Base-by-base conservation (phyloP, 2,888 invertebrate genomes). In the Ectemnius cavifrons region DNA sequence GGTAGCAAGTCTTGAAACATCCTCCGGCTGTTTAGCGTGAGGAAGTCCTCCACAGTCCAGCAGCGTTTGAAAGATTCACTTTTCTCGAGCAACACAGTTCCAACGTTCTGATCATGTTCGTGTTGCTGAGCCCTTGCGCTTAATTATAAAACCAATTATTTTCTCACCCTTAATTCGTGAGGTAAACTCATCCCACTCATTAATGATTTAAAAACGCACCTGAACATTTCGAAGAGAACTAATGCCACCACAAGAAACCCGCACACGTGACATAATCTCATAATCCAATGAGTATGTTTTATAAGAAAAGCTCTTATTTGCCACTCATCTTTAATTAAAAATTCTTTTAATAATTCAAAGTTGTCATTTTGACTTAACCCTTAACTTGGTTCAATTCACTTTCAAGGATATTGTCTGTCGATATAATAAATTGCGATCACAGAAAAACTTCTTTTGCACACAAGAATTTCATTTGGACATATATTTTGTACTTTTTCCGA, bases 1-100 rank as follows among this genome's bases (percentile, higher is more conserved):
- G 90, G 90, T 52, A 90, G 75, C 62, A 90, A 82, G 59, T 90
- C 86, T 73, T 90, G 89, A 77, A 90, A 90, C 78, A 86, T 84
- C 67, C 82, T 78, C 62, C 90, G 83, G 71, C 88, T 89, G 59
- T 80, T 87, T 13, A 90, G 78, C 66, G 87, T 74, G 11, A 84
- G 80, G 27, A 86, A 83, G 59, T 90, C 88, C 56, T 90, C 90
- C 56, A 67, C 82, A 27, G 86, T 86, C 89, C 90, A 90, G 68
- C 89, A 90, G 69, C 82, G 86, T 59, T 85, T 86, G 18, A 66
- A 81, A 45, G 76, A 75, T 69, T 86, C 80, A 70, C 79, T 82
- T 79, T 74, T 84, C 57, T 89, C 88, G 66, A 89, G 89, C 20
- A 89, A 75, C 2, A 89, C 87, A n/a, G 88, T 88, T n/a, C 89